These are phyloP conservation scores for Caenorhabditis sp. DNA, from an alignment of 2,888 invertebrate genomes.

Conservation along the genomic window DNA sequence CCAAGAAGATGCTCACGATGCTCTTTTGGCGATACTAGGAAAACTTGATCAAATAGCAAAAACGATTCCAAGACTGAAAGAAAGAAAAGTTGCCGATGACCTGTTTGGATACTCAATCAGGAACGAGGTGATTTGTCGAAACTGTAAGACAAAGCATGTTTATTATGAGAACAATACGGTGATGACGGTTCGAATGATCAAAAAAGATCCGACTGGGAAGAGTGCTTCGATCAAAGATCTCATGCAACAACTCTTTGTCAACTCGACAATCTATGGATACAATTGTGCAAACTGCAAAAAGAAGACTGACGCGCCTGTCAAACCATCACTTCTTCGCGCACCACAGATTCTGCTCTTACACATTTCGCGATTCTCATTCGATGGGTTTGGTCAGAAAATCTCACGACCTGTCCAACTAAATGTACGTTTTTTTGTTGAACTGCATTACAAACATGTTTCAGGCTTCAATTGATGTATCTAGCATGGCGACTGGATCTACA, in stretches of 20 bases:
- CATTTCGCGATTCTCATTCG: slow-evolving; percentile 35
- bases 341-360: slow-evolving; percentile 33
- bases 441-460: slow-evolving; percentile 6
- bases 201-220: slow-evolving; percentile 22
- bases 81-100: slow-evolving; percentile 27
- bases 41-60: slow-evolving; percentile 23
- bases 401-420: slow-evolving; percentile 27
- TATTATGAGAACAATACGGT: slow-evolving; percentile 40
- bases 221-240: slow-evolving; percentile 31
- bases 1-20: slow-evolving; percentile 40
- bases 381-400: slow-evolving; percentile 33
- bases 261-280: slow-evolving; percentile 29
- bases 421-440: slow-evolving; percentile 1
- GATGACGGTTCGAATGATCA: slow-evolving; percentile 38
- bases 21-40: slow-evolving; percentile 28
- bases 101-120: slow-evolving; percentile 35
- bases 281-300: slow-evolving; percentile 33
- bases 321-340: slow-evolving; percentile 29
- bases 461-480: slow-evolving; percentile 27
- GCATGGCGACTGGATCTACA: slow-evolving; percentile 24
- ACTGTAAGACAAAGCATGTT: slow-evolving; percentile 36
- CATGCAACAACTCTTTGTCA: slow-evolving; percentile 27
- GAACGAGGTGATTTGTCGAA: slow-evolving; percentile 29
- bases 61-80: slow-evolving; percentile 22
- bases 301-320: slow-evolving; percentile 34